Evolutionary conservation across 2,888 invertebrate species (phyloP).

Genomic region (Corythucha ciliata): DNA sequence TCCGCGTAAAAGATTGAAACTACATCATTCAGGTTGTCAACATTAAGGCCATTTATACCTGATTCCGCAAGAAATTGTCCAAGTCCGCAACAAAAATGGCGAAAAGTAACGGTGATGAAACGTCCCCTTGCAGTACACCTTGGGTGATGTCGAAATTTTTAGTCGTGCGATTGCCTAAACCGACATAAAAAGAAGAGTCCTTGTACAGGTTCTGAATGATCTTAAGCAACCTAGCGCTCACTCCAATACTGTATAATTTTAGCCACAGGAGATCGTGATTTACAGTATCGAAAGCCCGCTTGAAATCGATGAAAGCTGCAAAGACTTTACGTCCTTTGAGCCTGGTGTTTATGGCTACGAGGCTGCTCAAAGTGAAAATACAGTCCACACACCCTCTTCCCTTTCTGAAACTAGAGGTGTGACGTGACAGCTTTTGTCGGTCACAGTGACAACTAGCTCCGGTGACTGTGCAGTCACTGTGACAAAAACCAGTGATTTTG

Average conservation of each 20-base stretch:
- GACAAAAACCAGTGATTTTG: too few species aligned
- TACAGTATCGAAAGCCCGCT: not conserved
- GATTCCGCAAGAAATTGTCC: too few species aligned
- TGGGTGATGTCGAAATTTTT: not conserved
- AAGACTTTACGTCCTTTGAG: not conserved
- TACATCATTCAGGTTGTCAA: too few species aligned
- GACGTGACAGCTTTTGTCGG: too few species aligned
- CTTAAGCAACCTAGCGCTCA: not conserved
- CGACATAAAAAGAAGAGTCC: not conserved
- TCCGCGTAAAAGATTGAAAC: too few species aligned
- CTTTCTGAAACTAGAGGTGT: too few species aligned
- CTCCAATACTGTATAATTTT: not conserved
- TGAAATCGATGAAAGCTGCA: slow-evolving; percentile 3
- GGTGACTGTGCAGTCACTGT: too few species aligned
- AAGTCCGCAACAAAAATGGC: too few species aligned
- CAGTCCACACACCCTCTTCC: slow-evolving; percentile 2
- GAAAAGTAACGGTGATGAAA: too few species aligned
- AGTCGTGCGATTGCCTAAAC: not conserved
- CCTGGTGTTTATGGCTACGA: not conserved
- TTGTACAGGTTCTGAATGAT: not conserved
- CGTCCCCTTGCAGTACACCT: slow-evolving; percentile 5
- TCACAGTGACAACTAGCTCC: too few species aligned
- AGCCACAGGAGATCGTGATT: not conserved
- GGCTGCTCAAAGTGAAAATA: not conserved
- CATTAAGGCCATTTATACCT: too few species aligned